Evolutionary conservation across 2,797 vertebrate genomes (phyloP).

Genomic region (Sebastes kiyomatsui): DNA sequence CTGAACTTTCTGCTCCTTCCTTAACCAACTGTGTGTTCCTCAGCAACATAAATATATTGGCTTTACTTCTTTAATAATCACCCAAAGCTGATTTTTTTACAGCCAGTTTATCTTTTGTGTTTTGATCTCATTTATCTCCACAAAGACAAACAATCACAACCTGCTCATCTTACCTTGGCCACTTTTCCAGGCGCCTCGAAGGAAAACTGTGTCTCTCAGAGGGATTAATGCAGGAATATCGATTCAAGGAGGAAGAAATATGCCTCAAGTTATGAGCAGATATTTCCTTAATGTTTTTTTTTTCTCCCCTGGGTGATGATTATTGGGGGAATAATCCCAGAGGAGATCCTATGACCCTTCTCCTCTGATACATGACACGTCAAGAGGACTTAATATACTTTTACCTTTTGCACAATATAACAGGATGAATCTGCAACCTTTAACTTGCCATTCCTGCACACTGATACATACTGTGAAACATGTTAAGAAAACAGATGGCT

Average conservation of each 20-base stretch:
- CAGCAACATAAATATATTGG: background rate
- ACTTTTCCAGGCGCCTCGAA: slow-evolving; percentile 50
- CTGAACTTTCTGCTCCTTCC: background rate
- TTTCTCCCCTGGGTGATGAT: slow-evolving; percentile 46
- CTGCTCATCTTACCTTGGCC: slow-evolving; percentile 59
- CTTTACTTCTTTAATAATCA: background rate
- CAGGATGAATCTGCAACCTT: slow-evolving; percentile 16
- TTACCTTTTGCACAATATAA: slow-evolving; percentile 18
- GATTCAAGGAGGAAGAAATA: slow-evolving; percentile 80
- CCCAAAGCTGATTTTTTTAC: slow-evolving; percentile 8
- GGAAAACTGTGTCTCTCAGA: slow-evolving; percentile 46
- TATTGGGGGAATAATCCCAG: slow-evolving; percentile 31
- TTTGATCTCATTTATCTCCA: slow-evolving; percentile 58
- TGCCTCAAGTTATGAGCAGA: slow-evolving; percentile 73
- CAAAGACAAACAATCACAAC: slow-evolving; percentile 61
- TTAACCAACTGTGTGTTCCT: background rate
- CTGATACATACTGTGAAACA: background rate
- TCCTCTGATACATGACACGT: slow-evolving; percentile 47
- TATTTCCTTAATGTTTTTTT: slow-evolving; percentile 64
- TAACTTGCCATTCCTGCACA: slow-evolving; percentile 6
- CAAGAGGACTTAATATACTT: slow-evolving; percentile 45
- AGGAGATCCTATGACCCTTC: slow-evolving; percentile 55
- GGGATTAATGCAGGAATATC: slow-evolving; percentile 81
- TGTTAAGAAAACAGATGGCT: background rate
- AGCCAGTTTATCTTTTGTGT: slow-evolving; percentile 20